Percentiles rank a stretch among this genome's conserved stretches.
Conservation (phyloP, 2,888 invertebrate genomes). For the Nemurella pictetii region DNA sequence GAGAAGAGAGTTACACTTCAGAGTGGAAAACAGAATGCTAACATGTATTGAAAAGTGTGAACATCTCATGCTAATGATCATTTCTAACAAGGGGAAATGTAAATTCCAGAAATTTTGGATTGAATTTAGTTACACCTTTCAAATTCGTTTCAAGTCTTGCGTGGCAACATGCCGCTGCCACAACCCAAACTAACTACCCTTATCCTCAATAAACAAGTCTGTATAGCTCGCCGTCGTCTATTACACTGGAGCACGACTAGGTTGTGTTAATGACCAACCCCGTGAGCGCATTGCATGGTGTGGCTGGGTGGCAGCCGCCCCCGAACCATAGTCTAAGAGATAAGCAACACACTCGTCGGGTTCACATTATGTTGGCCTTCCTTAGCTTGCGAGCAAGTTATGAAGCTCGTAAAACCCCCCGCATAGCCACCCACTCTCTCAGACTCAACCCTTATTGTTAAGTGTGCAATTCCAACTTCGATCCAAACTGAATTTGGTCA, state of each 20-base stretch:
- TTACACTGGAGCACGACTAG: slow-evolving; percentile 5
- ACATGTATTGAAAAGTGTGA: not conserved
- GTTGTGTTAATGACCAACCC: slow-evolving; percentile 28
- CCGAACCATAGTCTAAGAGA: not conserved
- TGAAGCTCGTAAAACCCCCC: slow-evolving; percentile 25
- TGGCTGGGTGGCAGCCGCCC: not conserved
- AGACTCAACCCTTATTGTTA: slow-evolving; percentile 1
- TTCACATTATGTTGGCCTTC: slow-evolving; percentile 8
- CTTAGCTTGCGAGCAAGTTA: slow-evolving; percentile 19
- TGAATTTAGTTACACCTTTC: not conserved
- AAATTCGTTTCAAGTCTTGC: not conserved
- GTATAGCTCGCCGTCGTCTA: not conserved
- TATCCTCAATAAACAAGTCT: slow-evolving; percentile 27
- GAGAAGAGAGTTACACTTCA: not conserved
- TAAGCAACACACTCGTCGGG: slow-evolving; percentile 24
- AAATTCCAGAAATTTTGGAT: not conserved
- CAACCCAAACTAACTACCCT: slow-evolving; percentile 19
- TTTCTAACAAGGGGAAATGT: not conserved
- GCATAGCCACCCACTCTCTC: not conserved
- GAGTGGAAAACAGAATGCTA: not conserved
- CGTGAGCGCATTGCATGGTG: not conserved
- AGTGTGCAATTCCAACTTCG: slow-evolving; percentile 28
- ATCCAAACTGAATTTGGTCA: slow-evolving; percentile 22
- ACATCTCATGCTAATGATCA: not conserved
- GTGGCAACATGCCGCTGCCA: not conserved